These are phyloP conservation scores for Hyaena hyaena DNA, from an alignment of 2,113 vertebrate genomes.

Conservation along the genomic window DNA sequence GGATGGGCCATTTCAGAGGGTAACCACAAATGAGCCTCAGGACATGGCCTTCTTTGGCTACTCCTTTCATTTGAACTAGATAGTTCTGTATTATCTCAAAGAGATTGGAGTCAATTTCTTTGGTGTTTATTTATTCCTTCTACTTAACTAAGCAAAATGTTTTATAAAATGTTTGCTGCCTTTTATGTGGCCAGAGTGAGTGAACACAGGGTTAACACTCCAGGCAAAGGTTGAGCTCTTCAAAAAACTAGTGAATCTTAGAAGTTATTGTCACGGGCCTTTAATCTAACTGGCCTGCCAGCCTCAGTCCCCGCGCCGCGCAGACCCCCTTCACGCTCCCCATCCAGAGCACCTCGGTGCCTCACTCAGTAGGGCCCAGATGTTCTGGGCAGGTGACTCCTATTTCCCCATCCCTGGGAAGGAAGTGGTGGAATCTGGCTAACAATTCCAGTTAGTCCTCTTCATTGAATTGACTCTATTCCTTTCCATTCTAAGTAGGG, in stretches of 20 bases:
- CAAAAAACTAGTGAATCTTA: not conserved
- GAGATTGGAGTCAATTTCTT: not conserved
- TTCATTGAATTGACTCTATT: not conserved
- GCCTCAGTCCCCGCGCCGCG: not conserved
- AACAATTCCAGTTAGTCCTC: not conserved
- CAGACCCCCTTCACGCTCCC: no score
- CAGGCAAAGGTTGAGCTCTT: not conserved
- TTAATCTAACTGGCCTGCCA: not conserved
- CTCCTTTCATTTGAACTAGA: not conserved
- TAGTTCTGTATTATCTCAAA: not conserved
- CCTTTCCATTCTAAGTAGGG: not conserved
- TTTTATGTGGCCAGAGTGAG: not conserved
- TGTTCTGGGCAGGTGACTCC: not conserved
- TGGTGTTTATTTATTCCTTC: slow-evolving; percentile 12
- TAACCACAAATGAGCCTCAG: not conserved
- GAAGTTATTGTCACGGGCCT: not conserved
- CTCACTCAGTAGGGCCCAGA: not conserved
- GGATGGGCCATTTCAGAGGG: not conserved
- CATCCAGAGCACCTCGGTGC: not conserved
- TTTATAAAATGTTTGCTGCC: not conserved
- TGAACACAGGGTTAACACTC: not conserved
- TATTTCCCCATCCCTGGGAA: not conserved
- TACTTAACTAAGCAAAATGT: not conserved
- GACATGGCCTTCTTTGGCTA: not conserved
- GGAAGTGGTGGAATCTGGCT: not conserved